Evolutionary conservation across 2,797 vertebrate genomes (phyloP).

Genomic region (Sebastes oblongus): DNA sequence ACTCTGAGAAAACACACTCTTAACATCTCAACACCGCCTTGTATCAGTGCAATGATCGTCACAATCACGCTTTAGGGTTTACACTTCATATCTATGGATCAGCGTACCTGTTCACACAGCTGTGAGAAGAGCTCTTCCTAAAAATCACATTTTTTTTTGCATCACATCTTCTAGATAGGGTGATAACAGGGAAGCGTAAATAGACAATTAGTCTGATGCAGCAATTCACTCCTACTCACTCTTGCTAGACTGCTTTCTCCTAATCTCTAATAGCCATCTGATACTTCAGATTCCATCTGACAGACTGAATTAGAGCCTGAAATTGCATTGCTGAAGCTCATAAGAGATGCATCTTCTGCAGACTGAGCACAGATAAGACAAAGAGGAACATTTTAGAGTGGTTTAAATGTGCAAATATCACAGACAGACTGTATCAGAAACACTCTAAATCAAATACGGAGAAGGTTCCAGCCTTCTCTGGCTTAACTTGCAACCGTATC

Average conservation of each 20-base stretch:
- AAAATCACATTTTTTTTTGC: background rate
- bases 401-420: constrained; percentile 4
- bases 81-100: background rate
- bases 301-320: constrained; percentile 35
- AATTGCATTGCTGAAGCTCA: constrained; percentile 44
- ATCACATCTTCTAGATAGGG: background rate
- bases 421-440: background rate
- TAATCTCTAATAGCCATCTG: constrained; percentile 49
- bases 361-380: constrained; percentile 3
- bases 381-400: background rate
- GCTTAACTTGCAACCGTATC: background rate
- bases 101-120: background rate
- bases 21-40: constrained; percentile 13
- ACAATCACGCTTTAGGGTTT: constrained; percentile 25
- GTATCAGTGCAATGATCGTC: constrained; percentile 13
- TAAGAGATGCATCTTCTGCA: constrained; percentile 6
- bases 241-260: constrained; percentile 12
- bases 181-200: constrained; percentile 27
- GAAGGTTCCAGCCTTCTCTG: background rate
- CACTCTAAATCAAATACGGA: background rate
- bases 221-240: constrained; percentile 3
- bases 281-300: constrained; percentile 37
- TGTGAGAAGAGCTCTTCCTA: background rate
- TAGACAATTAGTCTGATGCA: constrained; percentile 28
- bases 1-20: background rate